Conservation (phyloP, 2,113 vertebrate genomes). For the zebrafish (Danio rerio) region GRCz12tu NC_133194.1:46025001-46025500, state of each 20-base stretch:
- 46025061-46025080: too few relatives aligned
- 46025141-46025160: not conserved
- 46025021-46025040: too few relatives aligned
- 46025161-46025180: conserved; percentile 16
- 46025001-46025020: too few relatives aligned
- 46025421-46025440: conserved; percentile 57
- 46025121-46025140: not conserved
- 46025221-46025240: conserved; percentile 57
- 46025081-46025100: not conserved
- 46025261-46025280: conserved; percentile 55
- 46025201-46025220: conserved; percentile 27
- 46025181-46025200: conserved; percentile 20
- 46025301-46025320: conserved; percentile 37
- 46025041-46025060: not conserved
- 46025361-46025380: not conserved
- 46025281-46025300: conserved; percentile 54
- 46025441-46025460: conserved; percentile 55
- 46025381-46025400: conserved; percentile 24
- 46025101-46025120: not conserved
- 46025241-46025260: conserved; percentile 50
- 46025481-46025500: conserved; percentile 29
- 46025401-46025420: conserved; percentile 55
- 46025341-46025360: conserved; percentile 4
- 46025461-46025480: conserved; percentile 13
- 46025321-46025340: conserved; percentile 34